Percentiles rank a stretch among this genome's conserved stretches.
These are phyloP conservation scores for Andricus quercusramuli DNA, from an alignment of 2,888 invertebrate genomes.

Conservation along the genomic window DNA sequence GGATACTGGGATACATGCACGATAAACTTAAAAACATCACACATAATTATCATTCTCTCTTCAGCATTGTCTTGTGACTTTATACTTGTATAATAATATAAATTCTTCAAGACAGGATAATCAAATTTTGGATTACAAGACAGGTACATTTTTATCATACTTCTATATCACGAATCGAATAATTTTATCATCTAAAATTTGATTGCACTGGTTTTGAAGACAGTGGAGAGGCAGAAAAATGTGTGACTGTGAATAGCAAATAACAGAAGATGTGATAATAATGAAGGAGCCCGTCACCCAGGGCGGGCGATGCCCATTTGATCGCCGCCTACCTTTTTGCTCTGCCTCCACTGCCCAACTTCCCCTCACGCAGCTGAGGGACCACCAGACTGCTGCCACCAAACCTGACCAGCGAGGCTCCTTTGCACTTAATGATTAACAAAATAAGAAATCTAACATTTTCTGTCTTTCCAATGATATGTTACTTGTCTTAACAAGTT, in stretches of 20 bases:
- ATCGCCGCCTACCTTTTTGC: too few relatives aligned
- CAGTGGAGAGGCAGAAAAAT: conserved; percentile 13
- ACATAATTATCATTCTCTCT: conserved; percentile 15
- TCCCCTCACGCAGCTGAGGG: too few relatives aligned
- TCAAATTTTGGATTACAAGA: conserved; percentile 32
- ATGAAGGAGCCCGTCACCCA: conserved; percentile 5
- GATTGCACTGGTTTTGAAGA: conserved; percentile 12
- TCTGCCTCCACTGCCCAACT: too few relatives aligned
- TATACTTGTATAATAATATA: background rate
- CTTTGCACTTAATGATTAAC: too few relatives aligned
- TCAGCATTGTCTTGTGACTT: conserved; percentile 25
- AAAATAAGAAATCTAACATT: too few relatives aligned
- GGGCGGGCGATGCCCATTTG: background rate
- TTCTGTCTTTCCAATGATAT: too few relatives aligned
- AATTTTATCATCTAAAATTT: conserved; percentile 24
- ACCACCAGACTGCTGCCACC: too few relatives aligned
- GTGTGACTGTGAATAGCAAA: conserved; percentile 13
- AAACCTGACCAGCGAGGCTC: too few relatives aligned
- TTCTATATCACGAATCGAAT: conserved; percentile 33
- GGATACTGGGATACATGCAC: conserved; percentile 19
- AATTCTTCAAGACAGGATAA: background rate
- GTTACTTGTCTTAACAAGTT: too few relatives aligned
- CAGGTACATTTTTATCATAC: conserved; percentile 28
- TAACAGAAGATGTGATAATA: conserved; percentile 9
- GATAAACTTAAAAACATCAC: conserved; percentile 14